phyloP scores from a whole-genome alignment of 2,888 invertebrate species.

The Metalampra italica region DNA sequence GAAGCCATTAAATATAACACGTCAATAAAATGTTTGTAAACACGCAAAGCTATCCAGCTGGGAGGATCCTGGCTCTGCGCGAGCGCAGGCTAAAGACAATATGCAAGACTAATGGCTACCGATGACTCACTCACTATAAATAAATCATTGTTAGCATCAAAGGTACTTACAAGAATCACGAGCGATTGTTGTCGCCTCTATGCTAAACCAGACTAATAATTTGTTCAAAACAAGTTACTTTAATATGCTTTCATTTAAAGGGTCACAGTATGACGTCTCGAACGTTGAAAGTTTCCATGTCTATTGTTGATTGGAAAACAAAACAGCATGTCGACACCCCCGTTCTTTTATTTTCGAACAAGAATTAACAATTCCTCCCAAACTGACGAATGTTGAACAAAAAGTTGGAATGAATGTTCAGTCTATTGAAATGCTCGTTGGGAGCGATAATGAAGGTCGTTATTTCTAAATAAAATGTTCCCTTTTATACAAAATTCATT shows the following conservation, averaged over 20 bases:
- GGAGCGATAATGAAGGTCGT: slow-evolving; percentile 61
- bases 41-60: slow-evolving; percentile 71
- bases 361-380: slow-evolving; percentile 57
- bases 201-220: slow-evolving; percentile 77
- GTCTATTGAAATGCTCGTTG: slow-evolving; percentile 45
- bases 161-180: slow-evolving; percentile 67
- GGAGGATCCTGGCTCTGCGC: slow-evolving; percentile 39
- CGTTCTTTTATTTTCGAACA: slow-evolving; percentile 56
- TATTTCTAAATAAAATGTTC: slow-evolving; percentile 57
- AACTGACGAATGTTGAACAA: slow-evolving; percentile 54
- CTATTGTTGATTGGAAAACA: slow-evolving; percentile 70
- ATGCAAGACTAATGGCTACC: slow-evolving; percentile 57
- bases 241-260: slow-evolving; percentile 50
- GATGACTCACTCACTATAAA: slow-evolving; percentile 69
- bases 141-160: slow-evolving; percentile 63
- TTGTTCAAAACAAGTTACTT: slow-evolving; percentile 69
- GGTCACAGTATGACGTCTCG: slow-evolving; percentile 67
- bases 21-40: slow-evolving; percentile 78
- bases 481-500: slow-evolving; percentile 25
- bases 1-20: slow-evolving; percentile 71
- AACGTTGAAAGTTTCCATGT: slow-evolving; percentile 44
- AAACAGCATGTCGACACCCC: slow-evolving; percentile 74
- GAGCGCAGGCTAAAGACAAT: slow-evolving; percentile 56
- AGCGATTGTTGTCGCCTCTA: slow-evolving; percentile 61
- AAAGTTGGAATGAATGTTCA: slow-evolving; percentile 57